Evolutionary conservation across 2,888 invertebrate genomes (phyloP), one percentile per base, ranked within the genome.

Genomic region (Lacanobia wlatinum): DNA sequence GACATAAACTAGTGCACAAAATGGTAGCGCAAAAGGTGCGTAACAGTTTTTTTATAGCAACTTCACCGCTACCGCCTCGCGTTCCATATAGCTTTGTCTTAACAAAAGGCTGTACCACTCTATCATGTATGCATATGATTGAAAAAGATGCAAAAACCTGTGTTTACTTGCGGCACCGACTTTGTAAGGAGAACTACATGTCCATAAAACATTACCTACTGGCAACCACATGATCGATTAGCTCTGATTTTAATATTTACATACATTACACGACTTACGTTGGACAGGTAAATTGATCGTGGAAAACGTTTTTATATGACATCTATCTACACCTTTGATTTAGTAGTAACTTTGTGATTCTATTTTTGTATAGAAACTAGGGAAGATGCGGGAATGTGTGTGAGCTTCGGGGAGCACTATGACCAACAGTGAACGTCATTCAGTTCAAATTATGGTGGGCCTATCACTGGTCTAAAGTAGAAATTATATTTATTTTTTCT

Each of bases 121-220:
- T 48, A 83, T 83, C 62, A 73, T 66, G 59, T 65, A 73, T 71
- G 68, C 62, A 69, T 78, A 65, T 53, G 55, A 73, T 81, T 76
- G 66, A 61, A 76, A 81, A 76, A 82, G 84, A 82, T 81, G 82
- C 73, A 84, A 73, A 84, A 81, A 84, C 66, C 38, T 59, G 53
- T 84, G 81, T 84, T 84, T 68, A 80, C 84, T 55, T 62, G 81
- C 68, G 62, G 56, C 53, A 48, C 64, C 59, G 67, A 59, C 82
- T 80, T 70, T 70, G 84, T 82, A 82, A 80, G 84, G 76, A 76
- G 52, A 80, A 80, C 84, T 73, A 76, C 84, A 76, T 73, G 82
- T 43, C 84, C 70, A 84, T 82, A 84, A 72, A 52, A 65, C 72
- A 73, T 69, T 66, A 67, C 59, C 53, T 68, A 67, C 53, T 76